A percentile compares a stretch with the other conserved stretches of the same genome.
These are phyloP conservation scores for Cettia cetti DNA, from an alignment of 2,113 vertebrate species.

Conservation along the genomic window DNA sequence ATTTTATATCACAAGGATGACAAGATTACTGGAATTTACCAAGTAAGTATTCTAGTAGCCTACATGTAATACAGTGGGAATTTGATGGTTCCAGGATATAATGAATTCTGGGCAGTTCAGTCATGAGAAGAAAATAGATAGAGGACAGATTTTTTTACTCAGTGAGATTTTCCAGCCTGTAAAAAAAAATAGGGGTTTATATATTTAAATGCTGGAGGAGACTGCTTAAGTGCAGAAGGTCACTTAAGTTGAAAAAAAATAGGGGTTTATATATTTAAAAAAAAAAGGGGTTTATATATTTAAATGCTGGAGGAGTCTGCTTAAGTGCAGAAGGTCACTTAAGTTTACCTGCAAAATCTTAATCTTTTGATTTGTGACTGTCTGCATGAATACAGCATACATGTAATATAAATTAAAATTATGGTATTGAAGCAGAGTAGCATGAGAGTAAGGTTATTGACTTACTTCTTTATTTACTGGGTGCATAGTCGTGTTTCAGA, in stretches of 20 bases:
- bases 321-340: neutral
- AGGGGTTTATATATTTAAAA: too few species aligned
- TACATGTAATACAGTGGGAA: neutral
- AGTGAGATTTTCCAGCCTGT: neutral
- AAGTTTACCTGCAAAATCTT: neutral
- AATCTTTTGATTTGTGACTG: neutral
- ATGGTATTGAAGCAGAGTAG: neutral
- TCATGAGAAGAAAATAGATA: neutral
- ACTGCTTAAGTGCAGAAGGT: neutral
- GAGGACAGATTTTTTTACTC: neutral
- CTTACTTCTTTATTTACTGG: neutral
- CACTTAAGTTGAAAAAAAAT: too few species aligned
- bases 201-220: neutral
- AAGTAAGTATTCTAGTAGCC: neutral
- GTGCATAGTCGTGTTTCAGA: neutral
- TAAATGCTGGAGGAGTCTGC: neutral
- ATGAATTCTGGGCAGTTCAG: neutral
- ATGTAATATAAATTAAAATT: neutral
- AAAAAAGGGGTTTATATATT: neutral
- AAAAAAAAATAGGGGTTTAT: neutral
- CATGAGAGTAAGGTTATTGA: neutral
- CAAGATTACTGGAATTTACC: neutral
- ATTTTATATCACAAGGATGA: neutral
- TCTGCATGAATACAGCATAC: neutral
- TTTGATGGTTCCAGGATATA: neutral